These are phyloP conservation scores for Esox lucius DNA, from an alignment of 2,797 vertebrate species.

Conservation along the genomic window DNA sequence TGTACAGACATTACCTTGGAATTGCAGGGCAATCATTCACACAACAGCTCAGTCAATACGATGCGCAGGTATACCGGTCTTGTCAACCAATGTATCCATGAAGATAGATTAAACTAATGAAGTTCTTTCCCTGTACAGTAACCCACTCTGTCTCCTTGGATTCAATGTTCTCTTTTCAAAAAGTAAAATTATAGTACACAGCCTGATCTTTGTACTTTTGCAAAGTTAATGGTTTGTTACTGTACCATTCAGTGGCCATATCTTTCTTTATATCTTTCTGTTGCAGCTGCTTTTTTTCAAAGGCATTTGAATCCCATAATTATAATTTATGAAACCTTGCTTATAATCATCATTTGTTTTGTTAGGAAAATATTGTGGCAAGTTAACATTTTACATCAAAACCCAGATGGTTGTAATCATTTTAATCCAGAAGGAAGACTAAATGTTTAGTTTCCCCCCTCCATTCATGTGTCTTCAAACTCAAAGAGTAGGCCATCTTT, in stretches of 20 bases:
- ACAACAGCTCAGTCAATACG: background rate
- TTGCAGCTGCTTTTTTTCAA: background rate
- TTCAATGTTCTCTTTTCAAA: background rate
- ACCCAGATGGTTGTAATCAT: background rate
- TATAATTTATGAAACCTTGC: background rate
- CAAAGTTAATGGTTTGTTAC: background rate
- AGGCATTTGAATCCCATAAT: background rate
- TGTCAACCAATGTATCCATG: background rate
- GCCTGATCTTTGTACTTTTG: background rate
- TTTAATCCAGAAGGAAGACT: background rate
- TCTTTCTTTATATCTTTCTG: background rate
- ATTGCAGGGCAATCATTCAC: conserved; percentile 9
- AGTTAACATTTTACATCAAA: background rate
- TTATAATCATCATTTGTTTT: background rate
- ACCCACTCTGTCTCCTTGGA: background rate
- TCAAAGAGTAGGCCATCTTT: conserved; percentile 1
- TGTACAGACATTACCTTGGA: conserved; percentile 2
- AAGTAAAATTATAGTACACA: too few species aligned
- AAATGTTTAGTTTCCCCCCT: background rate
- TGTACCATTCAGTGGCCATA: background rate
- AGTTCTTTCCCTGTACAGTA: background rate
- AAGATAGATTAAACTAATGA: too few species aligned
- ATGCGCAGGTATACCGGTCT: background rate
- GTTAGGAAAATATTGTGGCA: background rate
- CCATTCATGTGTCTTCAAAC: background rate